Percentiles rank a stretch among this genome's conserved stretches.
These are phyloP conservation scores for Catalaphyllia jardinei DNA, from an alignment of 64 coral and sea anemone species.

Conservation along the genomic window DNA sequence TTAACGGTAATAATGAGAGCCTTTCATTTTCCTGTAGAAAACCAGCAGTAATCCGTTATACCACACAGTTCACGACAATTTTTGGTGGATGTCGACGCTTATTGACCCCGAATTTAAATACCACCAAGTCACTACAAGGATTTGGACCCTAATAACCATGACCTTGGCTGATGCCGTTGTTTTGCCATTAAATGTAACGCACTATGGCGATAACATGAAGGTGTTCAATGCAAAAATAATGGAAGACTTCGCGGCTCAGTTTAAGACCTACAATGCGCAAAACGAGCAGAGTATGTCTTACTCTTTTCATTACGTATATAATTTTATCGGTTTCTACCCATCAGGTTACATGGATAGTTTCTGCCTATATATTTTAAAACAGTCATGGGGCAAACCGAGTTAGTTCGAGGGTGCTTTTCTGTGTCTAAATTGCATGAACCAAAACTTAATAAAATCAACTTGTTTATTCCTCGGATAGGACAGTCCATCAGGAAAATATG, in stretches of 20 bases:
- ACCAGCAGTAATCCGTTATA: conserved; percentile 72
- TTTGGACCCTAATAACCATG: conserved; percentile 72
- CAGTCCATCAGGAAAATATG: too few relatives aligned
- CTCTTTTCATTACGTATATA: background rate
- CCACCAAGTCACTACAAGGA: conserved; percentile 82
- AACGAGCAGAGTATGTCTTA: conserved; percentile 36
- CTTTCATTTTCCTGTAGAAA: conserved; percentile 29
- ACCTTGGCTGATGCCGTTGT: conserved; percentile 69
- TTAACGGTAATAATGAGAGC: too few relatives aligned
- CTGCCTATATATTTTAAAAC: too few relatives aligned
- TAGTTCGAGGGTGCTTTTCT: too few relatives aligned
- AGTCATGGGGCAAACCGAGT: too few relatives aligned
- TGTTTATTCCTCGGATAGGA: too few relatives aligned
- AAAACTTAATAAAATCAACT: too few relatives aligned
- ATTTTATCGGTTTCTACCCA: background rate
- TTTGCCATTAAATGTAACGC: conserved; percentile 75
- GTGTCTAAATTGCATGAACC: too few relatives aligned
- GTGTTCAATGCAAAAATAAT: conserved; percentile 41
- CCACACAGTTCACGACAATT: conserved; percentile 89
- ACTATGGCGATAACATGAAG: conserved; percentile 75
- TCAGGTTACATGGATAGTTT: too few relatives aligned
- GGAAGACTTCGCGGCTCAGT: conserved; percentile 11
- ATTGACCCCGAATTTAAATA: conserved; percentile 86
- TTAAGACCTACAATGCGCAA: conserved; percentile 7
- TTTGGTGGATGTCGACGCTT: conserved; percentile 73